Evolutionary conservation across 1,140 invertebrate genomes (phyloP).

Genomic region (Papilio xuthus): DNA sequence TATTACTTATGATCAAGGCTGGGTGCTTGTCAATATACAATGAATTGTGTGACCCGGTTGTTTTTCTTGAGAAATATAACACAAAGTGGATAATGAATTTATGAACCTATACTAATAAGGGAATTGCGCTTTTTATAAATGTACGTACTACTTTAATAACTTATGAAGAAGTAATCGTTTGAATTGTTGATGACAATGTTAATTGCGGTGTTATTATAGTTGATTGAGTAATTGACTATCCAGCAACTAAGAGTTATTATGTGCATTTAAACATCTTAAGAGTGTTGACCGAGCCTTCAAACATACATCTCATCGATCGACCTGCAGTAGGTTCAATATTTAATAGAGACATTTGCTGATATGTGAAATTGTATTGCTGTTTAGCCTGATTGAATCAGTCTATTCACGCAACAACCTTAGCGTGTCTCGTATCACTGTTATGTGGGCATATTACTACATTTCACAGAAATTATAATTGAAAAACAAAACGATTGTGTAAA

Average conservation of each 20-base stretch:
- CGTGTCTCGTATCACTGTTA: neutral
- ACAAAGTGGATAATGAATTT: neutral
- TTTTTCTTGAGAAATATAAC: neutral
- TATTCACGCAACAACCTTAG: constrained; percentile 1
- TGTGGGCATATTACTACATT: neutral
- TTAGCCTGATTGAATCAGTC: neutral
- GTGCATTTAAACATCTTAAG: neutral
- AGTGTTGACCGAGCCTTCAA: neutral
- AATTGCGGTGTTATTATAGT: constrained; percentile 5
- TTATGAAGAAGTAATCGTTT: neutral
- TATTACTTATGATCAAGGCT: neutral
- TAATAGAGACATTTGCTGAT: neutral
- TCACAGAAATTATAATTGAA: neutral
- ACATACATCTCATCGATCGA: neutral
- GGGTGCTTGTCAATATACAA: neutral
- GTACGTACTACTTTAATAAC: neutral
- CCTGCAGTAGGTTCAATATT: too few relatives aligned
- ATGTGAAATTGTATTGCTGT: neutral
- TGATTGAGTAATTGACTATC: constrained; percentile 4
- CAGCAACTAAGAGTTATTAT: neutral
- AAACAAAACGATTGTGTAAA: neutral
- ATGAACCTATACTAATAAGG: neutral
- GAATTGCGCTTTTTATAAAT: neutral
- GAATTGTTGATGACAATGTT: neutral
- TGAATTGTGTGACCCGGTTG: neutral